phyloP scores from a whole-genome alignment of 2,888 invertebrate species.

The Sphecodes monilicornis region DNA sequence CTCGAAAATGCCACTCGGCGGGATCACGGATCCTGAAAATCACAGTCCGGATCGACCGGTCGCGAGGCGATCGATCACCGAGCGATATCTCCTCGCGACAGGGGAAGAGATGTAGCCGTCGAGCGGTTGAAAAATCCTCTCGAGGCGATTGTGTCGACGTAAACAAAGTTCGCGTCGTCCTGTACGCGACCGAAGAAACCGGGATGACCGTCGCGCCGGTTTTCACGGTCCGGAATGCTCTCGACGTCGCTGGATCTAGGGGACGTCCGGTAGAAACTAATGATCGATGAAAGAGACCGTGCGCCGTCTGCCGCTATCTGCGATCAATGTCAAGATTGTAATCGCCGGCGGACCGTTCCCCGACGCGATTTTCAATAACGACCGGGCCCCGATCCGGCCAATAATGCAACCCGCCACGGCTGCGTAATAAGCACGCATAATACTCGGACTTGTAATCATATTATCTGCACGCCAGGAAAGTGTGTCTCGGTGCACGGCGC shows the following conservation, averaged over 20 bases:
- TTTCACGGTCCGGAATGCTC: conserved; percentile 15
- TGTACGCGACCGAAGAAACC: conserved; percentile 29
- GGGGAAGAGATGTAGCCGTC: conserved; percentile 40
- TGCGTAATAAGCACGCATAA: conserved; percentile 55
- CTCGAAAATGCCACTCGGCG: neutral
- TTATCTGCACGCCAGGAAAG: conserved; percentile 54
- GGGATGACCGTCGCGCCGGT: neutral
- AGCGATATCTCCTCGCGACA: conserved; percentile 33
- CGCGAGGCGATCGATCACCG: conserved; percentile 44
- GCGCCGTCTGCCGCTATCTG: conserved; percentile 57
- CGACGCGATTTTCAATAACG: conserved; percentile 69
- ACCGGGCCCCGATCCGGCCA: conserved; percentile 3
- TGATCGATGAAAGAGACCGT: conserved; percentile 71
- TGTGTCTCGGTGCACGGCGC: conserved; percentile 20
- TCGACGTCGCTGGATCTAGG: conserved; percentile 35
- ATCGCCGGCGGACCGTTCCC: conserved; percentile 53
- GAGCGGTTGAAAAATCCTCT: conserved; percentile 19
- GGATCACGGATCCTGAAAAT: conserved; percentile 12
- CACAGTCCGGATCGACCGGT: neutral
- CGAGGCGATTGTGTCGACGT: neutral
- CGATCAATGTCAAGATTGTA: conserved; percentile 72
- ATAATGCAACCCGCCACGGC: conserved; percentile 59
- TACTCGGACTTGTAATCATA: conserved; percentile 44
- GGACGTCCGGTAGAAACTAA: conserved; percentile 62
- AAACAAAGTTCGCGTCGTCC: conserved; percentile 35